Evolutionary conservation across 2,113 vertebrate genomes (phyloP).

Genomic region (Numenius arquata): DNA sequence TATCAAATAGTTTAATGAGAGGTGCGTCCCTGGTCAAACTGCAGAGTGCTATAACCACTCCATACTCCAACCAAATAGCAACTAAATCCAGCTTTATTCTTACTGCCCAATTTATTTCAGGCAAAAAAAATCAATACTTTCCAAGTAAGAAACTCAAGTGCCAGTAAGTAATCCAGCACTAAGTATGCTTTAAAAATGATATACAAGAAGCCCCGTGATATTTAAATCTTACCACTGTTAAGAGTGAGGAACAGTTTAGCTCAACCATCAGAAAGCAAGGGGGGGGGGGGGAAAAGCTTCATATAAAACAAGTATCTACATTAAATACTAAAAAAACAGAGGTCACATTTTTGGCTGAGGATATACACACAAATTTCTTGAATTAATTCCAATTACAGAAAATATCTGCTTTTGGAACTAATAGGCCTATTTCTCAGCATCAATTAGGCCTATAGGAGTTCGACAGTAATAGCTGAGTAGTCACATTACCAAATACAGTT

Average conservation of each 20-base stretch:
- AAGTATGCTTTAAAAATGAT: not conserved
- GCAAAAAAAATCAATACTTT: not conserved
- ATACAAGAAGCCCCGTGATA: not conserved
- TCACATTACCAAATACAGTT: not conserved
- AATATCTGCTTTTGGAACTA: not conserved
- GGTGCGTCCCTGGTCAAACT: not conserved
- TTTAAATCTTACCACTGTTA: not conserved
- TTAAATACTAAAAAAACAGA: not conserved
- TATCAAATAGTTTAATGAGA: not conserved
- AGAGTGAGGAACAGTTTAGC: not conserved
- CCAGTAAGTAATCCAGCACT: not conserved
- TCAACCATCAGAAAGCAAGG: not conserved
- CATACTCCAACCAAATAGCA: not conserved
- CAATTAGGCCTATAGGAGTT: not conserved
- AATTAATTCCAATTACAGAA: not conserved
- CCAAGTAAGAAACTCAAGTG: not conserved
- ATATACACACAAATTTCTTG: not conserved
- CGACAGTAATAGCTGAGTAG: not conserved
- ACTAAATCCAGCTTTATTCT: not conserved
- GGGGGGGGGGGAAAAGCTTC: fast-evolving
- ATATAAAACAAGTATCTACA: not conserved
- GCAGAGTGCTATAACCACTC: not conserved
- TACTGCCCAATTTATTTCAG: not conserved
- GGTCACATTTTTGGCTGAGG: not conserved
- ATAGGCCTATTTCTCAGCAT: not conserved